Conservation (phyloP, 1,140 invertebrate genomes). For the Drosophila quadrilineata region DNA sequence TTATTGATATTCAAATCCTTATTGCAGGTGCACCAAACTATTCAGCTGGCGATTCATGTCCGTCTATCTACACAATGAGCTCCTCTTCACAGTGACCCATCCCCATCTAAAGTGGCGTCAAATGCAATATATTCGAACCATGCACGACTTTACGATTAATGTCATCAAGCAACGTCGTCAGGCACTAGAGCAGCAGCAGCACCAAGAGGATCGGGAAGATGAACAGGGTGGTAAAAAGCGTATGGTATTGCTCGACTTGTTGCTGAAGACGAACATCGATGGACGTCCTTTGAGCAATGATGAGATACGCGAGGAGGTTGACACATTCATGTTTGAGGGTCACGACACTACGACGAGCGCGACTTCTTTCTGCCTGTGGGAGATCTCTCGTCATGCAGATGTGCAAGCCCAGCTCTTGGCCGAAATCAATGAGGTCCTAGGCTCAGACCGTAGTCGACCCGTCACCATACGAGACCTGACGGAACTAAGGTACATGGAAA, state of each 20-base stretch:
- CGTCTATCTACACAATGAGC: conserved; percentile 44
- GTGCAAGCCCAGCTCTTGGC: conserved; percentile 66
- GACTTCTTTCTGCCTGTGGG: conserved; percentile 52
- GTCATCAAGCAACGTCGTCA: conserved; percentile 82
- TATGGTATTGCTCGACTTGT: conserved; percentile 87
- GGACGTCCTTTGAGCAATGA: conserved; percentile 83
- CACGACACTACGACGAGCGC: conserved; percentile 76
- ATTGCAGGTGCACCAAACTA: conserved; percentile 63
- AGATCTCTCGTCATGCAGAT: conserved; percentile 50
- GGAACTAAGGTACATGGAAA: conserved; percentile 87
- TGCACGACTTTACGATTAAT: conserved; percentile 86
- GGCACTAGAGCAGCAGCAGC: conserved; percentile 41
- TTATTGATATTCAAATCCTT: too few species aligned
- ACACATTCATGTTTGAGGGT: conserved; percentile 87
- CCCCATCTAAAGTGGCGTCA: conserved; percentile 82
- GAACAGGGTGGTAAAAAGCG: conserved; percentile 79
- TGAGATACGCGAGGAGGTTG: conserved; percentile 86
- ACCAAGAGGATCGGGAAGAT: background rate
- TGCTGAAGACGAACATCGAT: conserved; percentile 84
- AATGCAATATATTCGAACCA: conserved; percentile 83
- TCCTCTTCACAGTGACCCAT: conserved; percentile 61
- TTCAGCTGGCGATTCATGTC: conserved; percentile 62
- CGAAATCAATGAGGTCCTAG: conserved; percentile 80
- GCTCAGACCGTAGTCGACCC: conserved; percentile 68
- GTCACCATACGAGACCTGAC: conserved; percentile 83